Percentiles rank a stretch among this genome's conserved stretches.
Conservation (phyloP, 64 coral and sea anemone genomes). For the Catalaphyllia jardinei region DNA sequence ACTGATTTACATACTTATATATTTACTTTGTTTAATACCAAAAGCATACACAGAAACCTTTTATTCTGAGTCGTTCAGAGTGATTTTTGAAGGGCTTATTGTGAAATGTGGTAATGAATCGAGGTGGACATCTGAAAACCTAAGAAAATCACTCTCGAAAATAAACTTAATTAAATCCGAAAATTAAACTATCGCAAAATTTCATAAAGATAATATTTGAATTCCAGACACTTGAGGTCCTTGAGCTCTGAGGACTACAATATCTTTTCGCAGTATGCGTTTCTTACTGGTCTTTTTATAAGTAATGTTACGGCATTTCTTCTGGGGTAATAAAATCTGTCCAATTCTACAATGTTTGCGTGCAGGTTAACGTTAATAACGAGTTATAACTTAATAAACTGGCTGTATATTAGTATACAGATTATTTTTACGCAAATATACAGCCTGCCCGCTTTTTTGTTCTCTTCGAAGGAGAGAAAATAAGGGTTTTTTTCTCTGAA, state of each 20-base stretch:
- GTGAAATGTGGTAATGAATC: background rate
- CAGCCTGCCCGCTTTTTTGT: no score
- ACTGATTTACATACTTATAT: slow-evolving; percentile 18
- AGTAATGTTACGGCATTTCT: background rate
- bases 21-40: slow-evolving; percentile 26
- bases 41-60: background rate
- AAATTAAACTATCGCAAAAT: background rate
- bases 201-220: slow-evolving; percentile 15
- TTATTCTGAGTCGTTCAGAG: background rate
- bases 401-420: no score
- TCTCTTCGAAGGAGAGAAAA: no score
- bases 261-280: background rate
- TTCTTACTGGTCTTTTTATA: background rate
- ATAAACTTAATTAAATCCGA: background rate
- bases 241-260: background rate
- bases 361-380: background rate
- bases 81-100: background rate
- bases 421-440: no score
- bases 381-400: no score
- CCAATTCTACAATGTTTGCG: background rate
- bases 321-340: no score
- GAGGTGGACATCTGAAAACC: background rate
- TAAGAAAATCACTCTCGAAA: background rate
- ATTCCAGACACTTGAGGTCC: slow-evolving; percentile 21
- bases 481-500: no score